Evolutionary conservation across 64 coral and sea anemone genomes (phyloP).

Genomic region (Trachythela sp.): DNA sequence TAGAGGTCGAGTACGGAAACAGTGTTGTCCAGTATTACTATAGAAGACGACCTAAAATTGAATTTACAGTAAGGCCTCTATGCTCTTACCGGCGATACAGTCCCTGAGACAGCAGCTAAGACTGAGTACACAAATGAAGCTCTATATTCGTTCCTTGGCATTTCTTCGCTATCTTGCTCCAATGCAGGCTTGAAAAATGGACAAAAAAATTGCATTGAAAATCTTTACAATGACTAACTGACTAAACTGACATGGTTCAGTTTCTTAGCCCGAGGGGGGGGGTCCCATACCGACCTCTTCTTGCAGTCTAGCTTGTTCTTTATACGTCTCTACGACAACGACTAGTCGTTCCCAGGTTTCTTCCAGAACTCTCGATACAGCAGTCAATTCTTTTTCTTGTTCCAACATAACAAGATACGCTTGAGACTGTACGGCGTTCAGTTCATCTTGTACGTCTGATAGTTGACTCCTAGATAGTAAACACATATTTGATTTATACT

Average conservation of each 20-base stretch:
- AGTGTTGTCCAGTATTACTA: too few relatives aligned
- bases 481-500: not conserved
- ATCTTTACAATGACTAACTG: too few relatives aligned
- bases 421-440: not conserved
- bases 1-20: too few relatives aligned
- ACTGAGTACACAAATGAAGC: not conserved
- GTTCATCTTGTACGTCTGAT: not conserved
- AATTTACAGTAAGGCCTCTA: too few relatives aligned
- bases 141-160: not conserved
- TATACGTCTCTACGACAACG: not conserved
- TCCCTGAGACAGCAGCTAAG: not conserved
- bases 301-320: not conserved
- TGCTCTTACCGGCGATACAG: not conserved
- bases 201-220: not conserved
- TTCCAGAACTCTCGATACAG: not conserved
- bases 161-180: not conserved
- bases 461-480: not conserved
- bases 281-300: not conserved
- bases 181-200: not conserved
- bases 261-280: too few relatives aligned
- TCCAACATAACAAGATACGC: not conserved
- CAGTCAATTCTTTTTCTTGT: not conserved
- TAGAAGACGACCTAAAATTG: too few relatives aligned
- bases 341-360: not conserved
- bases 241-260: too few relatives aligned